These are phyloP conservation scores for Amphipyra berbera DNA, from an alignment of 2,888 invertebrate species.

Conservation along the genomic window DNA sequence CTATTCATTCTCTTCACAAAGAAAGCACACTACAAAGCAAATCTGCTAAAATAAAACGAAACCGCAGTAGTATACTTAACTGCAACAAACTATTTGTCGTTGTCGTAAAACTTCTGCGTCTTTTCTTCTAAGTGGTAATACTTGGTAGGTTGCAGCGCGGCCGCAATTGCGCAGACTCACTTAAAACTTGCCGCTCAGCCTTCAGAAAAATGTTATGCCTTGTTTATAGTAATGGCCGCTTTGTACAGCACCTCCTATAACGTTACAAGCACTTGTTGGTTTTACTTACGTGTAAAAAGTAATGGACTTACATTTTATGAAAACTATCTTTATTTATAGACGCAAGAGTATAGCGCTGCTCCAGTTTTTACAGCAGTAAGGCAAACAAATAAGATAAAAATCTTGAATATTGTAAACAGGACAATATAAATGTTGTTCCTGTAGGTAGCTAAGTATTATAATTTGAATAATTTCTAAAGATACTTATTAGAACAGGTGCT, in stretches of 20 bases:
- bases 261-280: slow-evolving; percentile 12
- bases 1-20: too few species aligned
- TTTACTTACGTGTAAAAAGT: slow-evolving; percentile 10
- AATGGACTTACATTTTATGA: slow-evolving; percentile 8
- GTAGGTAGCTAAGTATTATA: too few species aligned
- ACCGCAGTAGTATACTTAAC: slow-evolving; percentile 27
- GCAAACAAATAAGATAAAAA: background rate
- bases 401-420: too few species aligned
- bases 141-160: slow-evolving; percentile 14
- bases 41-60: slow-evolving; percentile 13
- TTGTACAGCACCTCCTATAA: slow-evolving; percentile 18
- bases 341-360: background rate
- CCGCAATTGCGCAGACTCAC: slow-evolving; percentile 49
- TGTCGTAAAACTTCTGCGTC: slow-evolving; percentile 48
- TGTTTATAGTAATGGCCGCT: slow-evolving; percentile 47
- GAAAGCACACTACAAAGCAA: too few species aligned
- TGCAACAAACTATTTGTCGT: slow-evolving; percentile 33
- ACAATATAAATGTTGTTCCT: too few species aligned
- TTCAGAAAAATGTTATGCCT: slow-evolving; percentile 44
- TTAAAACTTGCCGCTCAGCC: slow-evolving; percentile 54
- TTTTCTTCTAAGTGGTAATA: slow-evolving; percentile 22
- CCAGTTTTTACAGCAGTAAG: background rate
- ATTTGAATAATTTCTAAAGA: too few species aligned
- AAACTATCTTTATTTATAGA: slow-evolving; percentile 1
- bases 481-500: too few species aligned